phyloP scores from a whole-genome alignment of 2,888 invertebrate genomes.

The Polylopha cassiicola region DNA sequence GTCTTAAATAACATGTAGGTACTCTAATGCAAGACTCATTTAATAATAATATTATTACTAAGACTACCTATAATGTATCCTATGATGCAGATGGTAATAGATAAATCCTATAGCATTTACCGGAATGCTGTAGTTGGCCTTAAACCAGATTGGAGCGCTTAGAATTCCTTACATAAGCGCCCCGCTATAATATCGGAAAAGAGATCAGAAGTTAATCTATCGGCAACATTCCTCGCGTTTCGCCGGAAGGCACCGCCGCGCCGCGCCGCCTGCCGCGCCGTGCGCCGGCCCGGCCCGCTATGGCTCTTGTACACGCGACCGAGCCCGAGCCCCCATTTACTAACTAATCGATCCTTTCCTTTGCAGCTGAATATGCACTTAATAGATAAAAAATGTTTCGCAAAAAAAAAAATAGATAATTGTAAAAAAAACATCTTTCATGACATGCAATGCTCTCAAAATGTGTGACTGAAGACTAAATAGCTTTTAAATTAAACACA shows the following conservation, averaged over 20 bases:
- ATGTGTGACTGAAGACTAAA: too few species aligned
- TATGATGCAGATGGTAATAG: conserved; percentile 9
- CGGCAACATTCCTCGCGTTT: conserved; percentile 75
- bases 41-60: too few species aligned
- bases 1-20: too few species aligned
- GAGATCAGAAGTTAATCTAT: conserved; percentile 78
- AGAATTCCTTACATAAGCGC: conserved; percentile 73
- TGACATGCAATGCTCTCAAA: too few species aligned
- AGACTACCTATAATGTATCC: too few species aligned
- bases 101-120: conserved; percentile 42
- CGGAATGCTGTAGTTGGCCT: conserved; percentile 56
- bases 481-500: too few species aligned
- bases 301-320: conserved; percentile 56
- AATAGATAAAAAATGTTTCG: conserved; percentile 27
- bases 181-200: conserved; percentile 74
- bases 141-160: conserved; percentile 71
- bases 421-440: conserved; percentile 10
- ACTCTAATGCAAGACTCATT: too few species aligned
- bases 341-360: conserved; percentile 62
- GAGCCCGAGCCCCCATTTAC: conserved; percentile 36
- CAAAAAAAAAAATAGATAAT: conserved; percentile 7
- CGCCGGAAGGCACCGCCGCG: conserved; percentile 70
- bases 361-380: conserved; percentile 51
- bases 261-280: conserved; percentile 36
- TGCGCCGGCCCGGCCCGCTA: conserved; percentile 43